Evolutionary conservation across 2,888 invertebrate species (phyloP), one percentile per base, ranked within the genome.

Genomic region (Pasiphila rectangulata): DNA sequence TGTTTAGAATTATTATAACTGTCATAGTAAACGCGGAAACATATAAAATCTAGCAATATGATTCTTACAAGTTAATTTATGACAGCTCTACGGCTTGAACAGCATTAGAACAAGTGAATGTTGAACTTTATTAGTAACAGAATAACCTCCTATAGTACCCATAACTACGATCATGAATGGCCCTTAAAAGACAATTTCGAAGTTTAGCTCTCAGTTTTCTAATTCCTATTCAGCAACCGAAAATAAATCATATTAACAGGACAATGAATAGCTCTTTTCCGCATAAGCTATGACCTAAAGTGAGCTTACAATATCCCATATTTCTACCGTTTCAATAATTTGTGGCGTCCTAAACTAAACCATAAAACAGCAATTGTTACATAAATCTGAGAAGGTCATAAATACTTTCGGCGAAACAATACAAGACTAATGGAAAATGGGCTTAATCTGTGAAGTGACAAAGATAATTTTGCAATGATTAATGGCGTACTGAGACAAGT

Each of bases 91-190:
- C n/a, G n/a, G n/a, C n/a, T n/a, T n/a, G n/a, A n/a, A n/a, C n/a
- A n/a, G n/a, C n/a, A n/a, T n/a, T n/a, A n/a, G 39, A 34, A 46
- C 46, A 40, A 46, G 39, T 46, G 46, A 46, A 45, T 45, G 19
- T 52, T 60, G 55, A 59, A 57, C 64, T 59, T 63, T 68, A 69
- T 56, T 39, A 45, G 45, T 39, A 45, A 39, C 27, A 25, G 24
- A 21, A 30, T 16, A 16, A 6, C 21, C n/a, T n/a, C n/a, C n/a
- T n/a, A n/a, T n/a, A n/a, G n/a, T 12, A 25, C 25, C 5, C 6
- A 25, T 16, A 30, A 32, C 7, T n/a, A 5, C 9, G 1, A 3
- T 32, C 16, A 9, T 17, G 5, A 17, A 32, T 1, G n/a, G 17
- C 10, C 10, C 32, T 17, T 32, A 32, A 32, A 19, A 32, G n/a